These are phyloP conservation scores for Hippocampus guttulatus DNA, from an alignment of 2,113 vertebrate species.

Conservation along the genomic window DNA sequence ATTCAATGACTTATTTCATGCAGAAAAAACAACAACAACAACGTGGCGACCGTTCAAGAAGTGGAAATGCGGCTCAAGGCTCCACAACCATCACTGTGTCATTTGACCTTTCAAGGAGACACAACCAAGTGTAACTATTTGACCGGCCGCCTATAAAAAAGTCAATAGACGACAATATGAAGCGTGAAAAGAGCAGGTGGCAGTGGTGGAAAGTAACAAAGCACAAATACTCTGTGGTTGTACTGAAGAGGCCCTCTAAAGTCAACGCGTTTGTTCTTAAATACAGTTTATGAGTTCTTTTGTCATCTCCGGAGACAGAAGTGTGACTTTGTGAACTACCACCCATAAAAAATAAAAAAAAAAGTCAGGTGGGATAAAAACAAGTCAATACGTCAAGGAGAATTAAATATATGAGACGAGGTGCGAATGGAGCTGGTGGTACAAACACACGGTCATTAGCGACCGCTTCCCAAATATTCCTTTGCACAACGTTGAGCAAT, in stretches of 20 bases:
- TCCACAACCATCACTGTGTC: background rate
- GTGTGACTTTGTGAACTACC: background rate
- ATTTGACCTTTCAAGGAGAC: conserved; percentile 27
- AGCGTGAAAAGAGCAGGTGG: background rate
- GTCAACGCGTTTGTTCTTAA: background rate
- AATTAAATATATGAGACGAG: background rate
- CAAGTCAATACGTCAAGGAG: conserved; percentile 1
- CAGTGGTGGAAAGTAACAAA: background rate
- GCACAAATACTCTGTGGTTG: background rate
- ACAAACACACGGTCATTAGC: conserved; percentile 45
- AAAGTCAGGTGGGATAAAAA: background rate
- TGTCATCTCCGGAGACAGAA: background rate
- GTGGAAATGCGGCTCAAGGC: background rate
- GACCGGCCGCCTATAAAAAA: background rate
- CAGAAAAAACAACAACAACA: background rate
- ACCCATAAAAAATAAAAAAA: background rate
- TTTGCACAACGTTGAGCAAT: conserved; percentile 50
- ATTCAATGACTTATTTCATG: background rate
- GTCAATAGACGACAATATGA: background rate
- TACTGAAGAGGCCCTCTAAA: too few species aligned
- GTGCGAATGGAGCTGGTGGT: background rate
- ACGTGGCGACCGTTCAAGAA: background rate
- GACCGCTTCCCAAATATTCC: conserved; percentile 47
- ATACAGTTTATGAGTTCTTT: background rate
- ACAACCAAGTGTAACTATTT: conserved; percentile 5